Evolutionary conservation across 2,113 vertebrate genomes (phyloP).

Genomic region (Leucopsar rothschildi): DNA sequence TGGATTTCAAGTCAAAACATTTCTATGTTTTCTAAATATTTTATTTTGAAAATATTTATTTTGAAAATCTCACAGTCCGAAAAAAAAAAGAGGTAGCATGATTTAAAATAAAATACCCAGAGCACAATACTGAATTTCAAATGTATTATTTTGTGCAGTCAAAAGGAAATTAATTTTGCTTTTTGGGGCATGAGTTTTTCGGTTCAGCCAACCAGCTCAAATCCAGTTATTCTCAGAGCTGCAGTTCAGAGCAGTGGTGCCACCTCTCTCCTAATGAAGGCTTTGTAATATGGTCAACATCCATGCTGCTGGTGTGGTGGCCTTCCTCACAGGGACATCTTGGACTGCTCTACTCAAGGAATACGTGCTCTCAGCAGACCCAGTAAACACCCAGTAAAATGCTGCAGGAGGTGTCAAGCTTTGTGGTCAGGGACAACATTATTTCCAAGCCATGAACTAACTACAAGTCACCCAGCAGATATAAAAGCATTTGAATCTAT

Average conservation of each 20-base stretch:
- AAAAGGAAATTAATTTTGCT: background rate
- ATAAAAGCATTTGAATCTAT: background rate
- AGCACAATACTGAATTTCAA: background rate
- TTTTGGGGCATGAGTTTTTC: constrained; percentile 18
- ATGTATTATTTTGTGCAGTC: background rate
- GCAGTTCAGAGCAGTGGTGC: background rate
- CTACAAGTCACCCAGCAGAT: background rate
- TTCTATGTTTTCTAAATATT: background rate
- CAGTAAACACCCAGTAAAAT: background rate
- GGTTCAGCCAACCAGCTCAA: constrained; percentile 33
- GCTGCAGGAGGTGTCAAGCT: background rate
- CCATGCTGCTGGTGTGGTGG: background rate
- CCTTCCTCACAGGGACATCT: background rate
- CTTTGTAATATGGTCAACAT: background rate
- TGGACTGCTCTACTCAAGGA: background rate
- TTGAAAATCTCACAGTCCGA: background rate
- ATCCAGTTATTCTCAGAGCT: constrained; percentile 39
- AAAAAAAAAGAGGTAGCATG: background rate
- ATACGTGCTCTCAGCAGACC: background rate
- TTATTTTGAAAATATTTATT: constrained; percentile 11
- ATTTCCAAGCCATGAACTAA: background rate
- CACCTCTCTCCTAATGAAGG: background rate
- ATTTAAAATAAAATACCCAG: background rate
- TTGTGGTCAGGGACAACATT: background rate
- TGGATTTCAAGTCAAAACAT: background rate